Evolutionary conservation across 2,797 vertebrate species (phyloP).

Genomic region (Jordanella pulchra): DNA sequence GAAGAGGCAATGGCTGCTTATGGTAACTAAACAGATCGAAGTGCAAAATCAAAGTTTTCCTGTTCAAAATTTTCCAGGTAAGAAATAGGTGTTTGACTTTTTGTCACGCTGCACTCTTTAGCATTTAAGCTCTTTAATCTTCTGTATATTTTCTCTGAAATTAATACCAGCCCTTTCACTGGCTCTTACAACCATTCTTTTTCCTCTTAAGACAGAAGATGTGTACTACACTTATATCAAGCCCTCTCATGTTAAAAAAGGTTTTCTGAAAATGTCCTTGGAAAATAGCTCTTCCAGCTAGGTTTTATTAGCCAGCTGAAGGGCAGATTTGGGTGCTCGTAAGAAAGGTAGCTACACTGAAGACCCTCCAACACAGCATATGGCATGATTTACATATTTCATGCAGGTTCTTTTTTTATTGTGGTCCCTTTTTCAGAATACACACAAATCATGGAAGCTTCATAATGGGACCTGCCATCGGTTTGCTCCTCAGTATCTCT

Average conservation of each 20-base stretch:
- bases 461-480: constrained; percentile 31
- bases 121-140: constrained; percentile 14
- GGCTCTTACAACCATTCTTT: constrained; percentile 23
- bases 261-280: constrained; percentile 3
- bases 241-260: not conserved
- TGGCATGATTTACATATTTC: constrained; percentile 37
- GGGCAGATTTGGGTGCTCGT: constrained; percentile 13
- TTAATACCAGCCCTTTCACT: constrained; percentile 27
- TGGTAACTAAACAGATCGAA: constrained; percentile 19
- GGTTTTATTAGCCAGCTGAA: constrained; percentile 18
- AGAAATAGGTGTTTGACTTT: not conserved
- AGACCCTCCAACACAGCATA: constrained; percentile 19
- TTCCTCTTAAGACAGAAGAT: constrained; percentile 6
- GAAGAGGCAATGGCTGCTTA: not conserved
- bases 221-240: not conserved
- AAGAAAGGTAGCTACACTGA: constrained; percentile 25
- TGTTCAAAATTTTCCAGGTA: not conserved
- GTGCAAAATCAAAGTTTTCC: constrained; percentile 1
- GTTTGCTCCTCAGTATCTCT: constrained; percentile 24
- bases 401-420: constrained; percentile 21
- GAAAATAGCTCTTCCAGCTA: constrained; percentile 9
- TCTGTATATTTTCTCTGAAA: constrained; percentile 26
- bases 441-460: constrained; percentile 23
- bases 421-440: constrained; percentile 25
- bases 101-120: constrained; percentile 24